Evolutionary conservation across 1,140 invertebrate genomes (phyloP).

Genomic region (Drosophila hydei): DNA sequence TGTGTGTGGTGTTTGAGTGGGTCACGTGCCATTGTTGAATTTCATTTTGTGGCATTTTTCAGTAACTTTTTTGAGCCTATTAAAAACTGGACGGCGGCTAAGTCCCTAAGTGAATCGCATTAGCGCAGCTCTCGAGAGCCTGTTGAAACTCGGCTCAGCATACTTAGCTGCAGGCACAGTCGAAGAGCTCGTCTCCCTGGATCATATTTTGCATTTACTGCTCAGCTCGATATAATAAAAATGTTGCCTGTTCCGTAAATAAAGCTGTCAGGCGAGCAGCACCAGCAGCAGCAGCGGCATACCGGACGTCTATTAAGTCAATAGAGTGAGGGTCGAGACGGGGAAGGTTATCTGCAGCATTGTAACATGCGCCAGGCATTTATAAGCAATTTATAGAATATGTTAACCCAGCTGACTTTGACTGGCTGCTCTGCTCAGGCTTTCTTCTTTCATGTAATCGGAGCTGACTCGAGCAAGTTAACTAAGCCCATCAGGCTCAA

Average conservation of each 20-base stretch:
- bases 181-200: background rate
- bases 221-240: conserved; percentile 16
- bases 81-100: conserved; percentile 12
- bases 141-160: conserved; percentile 10
- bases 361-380: conserved; percentile 26
- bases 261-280: conserved; percentile 11
- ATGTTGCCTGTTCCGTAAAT: conserved; percentile 2
- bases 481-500: background rate
- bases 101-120: conserved; percentile 28
- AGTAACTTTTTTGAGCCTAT: conserved; percentile 20
- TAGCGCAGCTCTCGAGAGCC: conserved; percentile 18
- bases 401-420: conserved; percentile 29
- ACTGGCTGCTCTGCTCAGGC: background rate
- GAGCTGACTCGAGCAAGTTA: conserved; percentile 41
- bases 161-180: background rate
- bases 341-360: background rate
- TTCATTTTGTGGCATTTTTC: conserved; percentile 23
- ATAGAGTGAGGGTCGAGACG: background rate
- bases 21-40: conserved; percentile 32
- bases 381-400: conserved; percentile 55
- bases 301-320: conserved; percentile 31
- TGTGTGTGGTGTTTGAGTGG: conserved; percentile 3
- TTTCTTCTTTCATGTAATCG: conserved; percentile 24
- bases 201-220: conserved; percentile 20
- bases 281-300: no score